Evolutionary conservation across 1,140 invertebrate genomes (phyloP), one percentile per base, ranked within the genome.

Genomic region (Drosophila littoralis): DNA sequence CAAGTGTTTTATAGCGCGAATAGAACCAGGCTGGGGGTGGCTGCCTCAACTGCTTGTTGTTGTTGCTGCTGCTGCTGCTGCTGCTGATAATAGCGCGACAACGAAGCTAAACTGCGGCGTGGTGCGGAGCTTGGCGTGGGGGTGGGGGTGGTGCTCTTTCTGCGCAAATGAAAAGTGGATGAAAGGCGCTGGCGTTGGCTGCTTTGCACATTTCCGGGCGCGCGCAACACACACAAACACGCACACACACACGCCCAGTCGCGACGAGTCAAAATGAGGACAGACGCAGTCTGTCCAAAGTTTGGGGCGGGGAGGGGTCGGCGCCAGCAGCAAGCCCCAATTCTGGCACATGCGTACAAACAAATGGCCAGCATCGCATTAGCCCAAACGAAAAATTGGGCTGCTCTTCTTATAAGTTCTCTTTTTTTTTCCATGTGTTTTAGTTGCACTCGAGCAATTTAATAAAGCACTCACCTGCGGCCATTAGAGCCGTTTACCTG

Each of bases 81-180:
- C 35, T 68, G 79, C 46, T 63, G 63, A 60, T 82, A 77, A 80
- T 73, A 84, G 81, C 72, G 71, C 77, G 67, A 76, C 76, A 82
- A 79, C 68, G 68, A 68, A 57, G 72, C 64, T 65, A 76, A 76
- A 52, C 52, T 78, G 22, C 22, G 22, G 22, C 22, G 22, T 4
- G 48, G 46, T 52, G 22, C 63, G 35, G 45, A 40, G 40, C 42
- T n/a, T 70, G 42, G 42, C 10, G 15, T 63, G 46, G 42, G 45
- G n/a, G 43, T 13, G 50, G 58, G 69, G 42, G 59, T 68, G 64
- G 32, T 51, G 52, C 66, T 59, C 15, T 68, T 80, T 89, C 84
- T 88, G 84, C 83, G 83, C 84, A 88, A 83, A 83, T 89, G 84
- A 88, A 88, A 88, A 88, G 84, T 88, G 84, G 84, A 67, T 88